These are phyloP conservation scores for Bombus haemorrhoidalis DNA, from an alignment of 1,140 invertebrate species.

Conservation along the genomic window DNA sequence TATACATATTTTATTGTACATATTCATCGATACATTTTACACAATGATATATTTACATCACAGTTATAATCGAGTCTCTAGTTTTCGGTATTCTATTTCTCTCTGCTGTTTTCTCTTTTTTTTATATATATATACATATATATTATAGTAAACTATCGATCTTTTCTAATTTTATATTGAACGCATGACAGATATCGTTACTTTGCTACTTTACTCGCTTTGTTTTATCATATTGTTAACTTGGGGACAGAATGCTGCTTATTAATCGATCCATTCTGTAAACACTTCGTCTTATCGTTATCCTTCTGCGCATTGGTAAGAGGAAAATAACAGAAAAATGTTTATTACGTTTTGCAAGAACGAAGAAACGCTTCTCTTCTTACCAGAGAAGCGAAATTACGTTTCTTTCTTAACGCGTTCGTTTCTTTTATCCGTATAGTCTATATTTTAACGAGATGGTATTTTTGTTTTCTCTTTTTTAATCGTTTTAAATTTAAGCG, in stretches of 20 bases:
- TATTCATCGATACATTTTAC: conserved; percentile 3
- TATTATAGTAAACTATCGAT: not conserved
- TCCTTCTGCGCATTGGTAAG: not conserved
- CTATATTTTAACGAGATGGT: not conserved
- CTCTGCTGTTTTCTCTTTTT: not conserved
- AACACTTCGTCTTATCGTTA: not conserved
- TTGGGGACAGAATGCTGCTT: not conserved
- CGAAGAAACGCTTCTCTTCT: too few species aligned
- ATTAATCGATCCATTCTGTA: not conserved
- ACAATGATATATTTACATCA: not conserved
- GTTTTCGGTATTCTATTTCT: not conserved
- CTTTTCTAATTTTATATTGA: conserved; percentile 24
- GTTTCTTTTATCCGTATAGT: not conserved
- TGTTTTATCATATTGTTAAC: not conserved
- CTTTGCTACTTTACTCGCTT: not conserved
- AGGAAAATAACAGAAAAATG: not conserved
- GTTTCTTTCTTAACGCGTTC: not conserved
- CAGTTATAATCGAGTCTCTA: not conserved
- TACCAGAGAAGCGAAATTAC: not conserved
- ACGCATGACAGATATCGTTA: not conserved
- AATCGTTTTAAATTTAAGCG: not conserved
- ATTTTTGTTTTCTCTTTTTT: not conserved
- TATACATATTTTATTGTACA: not conserved
- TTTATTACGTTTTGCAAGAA: not conserved
- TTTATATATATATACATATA: not conserved